Percentiles rank a stretch among this genome's conserved stretches.
These are phyloP conservation scores for Lophotriccus pileatus DNA, from an alignment of 2,797 vertebrate species.

Conservation along the genomic window DNA sequence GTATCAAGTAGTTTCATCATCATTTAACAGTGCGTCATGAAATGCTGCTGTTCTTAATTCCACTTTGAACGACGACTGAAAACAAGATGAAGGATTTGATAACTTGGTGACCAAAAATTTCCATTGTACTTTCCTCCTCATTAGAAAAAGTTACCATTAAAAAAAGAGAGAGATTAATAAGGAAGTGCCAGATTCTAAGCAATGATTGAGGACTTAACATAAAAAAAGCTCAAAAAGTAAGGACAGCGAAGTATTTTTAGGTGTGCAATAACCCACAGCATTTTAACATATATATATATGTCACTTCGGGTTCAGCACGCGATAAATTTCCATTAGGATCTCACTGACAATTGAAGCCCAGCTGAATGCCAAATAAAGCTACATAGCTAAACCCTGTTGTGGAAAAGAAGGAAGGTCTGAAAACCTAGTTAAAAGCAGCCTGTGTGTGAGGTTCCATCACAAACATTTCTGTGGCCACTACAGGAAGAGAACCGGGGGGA, in stretches of 20 bases:
- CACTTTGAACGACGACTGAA: not conserved
- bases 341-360: not conserved
- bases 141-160: not conserved
- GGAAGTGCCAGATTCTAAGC: not conserved
- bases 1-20: not conserved
- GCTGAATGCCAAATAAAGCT: constrained; percentile 32
- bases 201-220: not conserved
- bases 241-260: constrained; percentile 31
- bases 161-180: not conserved
- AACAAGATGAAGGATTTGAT: not conserved
- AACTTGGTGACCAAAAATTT: not conserved
- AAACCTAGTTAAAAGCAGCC: not conserved
- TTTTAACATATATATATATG: constrained; percentile 26
- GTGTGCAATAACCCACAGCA: constrained; percentile 14
- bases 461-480: not conserved
- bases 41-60: not conserved
- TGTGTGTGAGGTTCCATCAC: not conserved
- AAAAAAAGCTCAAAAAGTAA: constrained; percentile 24
- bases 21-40: not conserved
- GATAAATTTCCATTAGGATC: constrained; percentile 46
- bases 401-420: not conserved
- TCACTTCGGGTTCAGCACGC: not conserved
- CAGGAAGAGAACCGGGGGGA: not conserved
- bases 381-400: not conserved
- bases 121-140: not conserved